Conservation (phyloP, 2,113 vertebrate genomes). For the Poicephalus gulielmi region DNA sequence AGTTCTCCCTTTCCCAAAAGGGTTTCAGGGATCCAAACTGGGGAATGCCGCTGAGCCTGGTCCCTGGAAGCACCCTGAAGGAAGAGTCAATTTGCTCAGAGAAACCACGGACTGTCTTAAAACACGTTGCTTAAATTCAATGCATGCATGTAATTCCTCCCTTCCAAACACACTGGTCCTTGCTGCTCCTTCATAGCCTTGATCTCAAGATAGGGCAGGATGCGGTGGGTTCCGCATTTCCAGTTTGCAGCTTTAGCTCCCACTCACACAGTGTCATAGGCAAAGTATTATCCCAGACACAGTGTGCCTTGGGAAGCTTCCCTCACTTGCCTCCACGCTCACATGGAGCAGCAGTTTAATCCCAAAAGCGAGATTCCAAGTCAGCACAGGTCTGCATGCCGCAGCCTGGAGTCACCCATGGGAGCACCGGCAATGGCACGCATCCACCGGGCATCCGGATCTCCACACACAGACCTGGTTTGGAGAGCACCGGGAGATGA, state of each 20-base stretch:
- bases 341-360: background rate
- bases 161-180: background rate
- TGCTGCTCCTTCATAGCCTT: background rate
- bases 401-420: background rate
- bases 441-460: fast-evolving
- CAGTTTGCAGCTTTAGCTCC: background rate
- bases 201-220: background rate
- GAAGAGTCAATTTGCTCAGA: background rate
- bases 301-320: background rate
- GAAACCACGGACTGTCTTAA: background rate
- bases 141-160: background rate
- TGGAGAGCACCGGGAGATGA: background rate
- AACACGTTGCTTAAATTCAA: background rate
- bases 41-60: too few species aligned
- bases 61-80: background rate
- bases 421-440: background rate
- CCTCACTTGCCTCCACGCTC: too few species aligned
- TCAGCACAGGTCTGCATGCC: background rate
- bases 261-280: background rate
- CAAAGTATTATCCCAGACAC: background rate
- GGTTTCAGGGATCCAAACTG: background rate
- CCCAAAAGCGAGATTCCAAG: background rate
- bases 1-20: background rate
- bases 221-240: background rate
- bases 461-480: background rate